Evolutionary conservation across 2,888 invertebrate genomes (phyloP), one percentile per base, ranked within the genome.

Genomic region (Apocheima hispidaria): DNA sequence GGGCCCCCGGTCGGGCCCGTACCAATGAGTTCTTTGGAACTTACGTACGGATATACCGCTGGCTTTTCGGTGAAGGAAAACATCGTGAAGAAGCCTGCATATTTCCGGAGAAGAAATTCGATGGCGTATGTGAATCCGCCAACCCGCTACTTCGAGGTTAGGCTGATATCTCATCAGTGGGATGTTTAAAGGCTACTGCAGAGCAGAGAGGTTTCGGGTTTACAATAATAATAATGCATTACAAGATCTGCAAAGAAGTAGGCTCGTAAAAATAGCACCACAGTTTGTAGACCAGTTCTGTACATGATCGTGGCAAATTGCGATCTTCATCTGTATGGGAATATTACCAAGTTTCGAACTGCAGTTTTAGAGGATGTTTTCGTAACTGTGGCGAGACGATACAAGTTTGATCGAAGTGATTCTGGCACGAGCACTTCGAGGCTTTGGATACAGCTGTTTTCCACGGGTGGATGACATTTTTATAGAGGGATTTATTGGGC

Each of bases 211-310:
- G n/a, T n/a, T n/a, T n/a, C n/a, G n/a, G n/a, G n/a, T n/a, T n/a
- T n/a, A n/a, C n/a, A n/a, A n/a, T n/a, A n/a, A n/a, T n/a, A 6
- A 36, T 16, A 36, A 14, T 16, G 6, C 14, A 16, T 33, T 3
- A 38, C 4, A 41, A n/a, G 7, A 21, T 14, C 7, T n/a, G n/a
- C 40, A 33, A 9, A 41, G 23, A 14, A 23, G 44, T 44, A 18
- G 16, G 2, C 65, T 72, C 74, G 64, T 74, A 75, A 78, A 74
- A 71, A 70, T 71, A 69, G 74, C 69, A 68, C 56, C 23, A 65
- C 35, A 38, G 48, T 57, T 65, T 62, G 49, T 50, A 53, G 49
- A 23, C 30, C 64, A 68, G 61, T 67, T 62, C 53, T 50, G 52
- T 50, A 44, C 46, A 28, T 56, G 60, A 55, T 59, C 38, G 38